Conservation (phyloP, 2,113 vertebrate species). For the Pteronura brasiliensis region DNA sequence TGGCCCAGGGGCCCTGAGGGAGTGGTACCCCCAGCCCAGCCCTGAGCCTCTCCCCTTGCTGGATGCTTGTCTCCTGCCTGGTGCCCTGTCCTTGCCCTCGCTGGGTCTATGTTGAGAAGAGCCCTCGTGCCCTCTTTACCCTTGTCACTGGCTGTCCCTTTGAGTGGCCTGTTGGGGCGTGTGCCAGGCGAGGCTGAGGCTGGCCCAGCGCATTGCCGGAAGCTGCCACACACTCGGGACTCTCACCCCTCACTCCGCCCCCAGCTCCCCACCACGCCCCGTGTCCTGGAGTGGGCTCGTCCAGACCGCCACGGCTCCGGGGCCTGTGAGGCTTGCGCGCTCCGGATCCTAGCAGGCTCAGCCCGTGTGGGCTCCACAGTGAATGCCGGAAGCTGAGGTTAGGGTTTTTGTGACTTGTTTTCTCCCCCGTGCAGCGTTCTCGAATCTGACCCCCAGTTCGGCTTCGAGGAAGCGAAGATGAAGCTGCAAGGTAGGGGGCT, state of each 20-base stretch:
- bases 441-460: constrained; percentile 95
- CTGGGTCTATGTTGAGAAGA: not conserved
- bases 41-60: not conserved
- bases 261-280: no score
- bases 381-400: accelerated
- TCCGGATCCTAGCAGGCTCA: not conserved
- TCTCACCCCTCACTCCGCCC: not conserved
- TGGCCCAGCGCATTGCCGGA: accelerated
- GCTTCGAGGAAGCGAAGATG: constrained; percentile 95
- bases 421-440: constrained; percentile 86
- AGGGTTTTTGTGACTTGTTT: not conserved
- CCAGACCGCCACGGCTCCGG: not conserved
- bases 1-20: not conserved
- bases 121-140: no score
- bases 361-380: not conserved
- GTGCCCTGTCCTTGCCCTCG: not conserved
- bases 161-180: accelerated
- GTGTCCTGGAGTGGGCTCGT: no score
- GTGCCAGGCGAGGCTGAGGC: not conserved
- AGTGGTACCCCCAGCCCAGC: not conserved
- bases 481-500: constrained; percentile 91
- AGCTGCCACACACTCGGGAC: not conserved
- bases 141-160: not conserved
- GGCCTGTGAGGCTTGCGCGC: accelerated
- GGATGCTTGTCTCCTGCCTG: not conserved